These are phyloP conservation scores for Mycetomoellerius zeteki DNA, from an alignment of 1,140 invertebrate species.

Conservation along the genomic window DNA sequence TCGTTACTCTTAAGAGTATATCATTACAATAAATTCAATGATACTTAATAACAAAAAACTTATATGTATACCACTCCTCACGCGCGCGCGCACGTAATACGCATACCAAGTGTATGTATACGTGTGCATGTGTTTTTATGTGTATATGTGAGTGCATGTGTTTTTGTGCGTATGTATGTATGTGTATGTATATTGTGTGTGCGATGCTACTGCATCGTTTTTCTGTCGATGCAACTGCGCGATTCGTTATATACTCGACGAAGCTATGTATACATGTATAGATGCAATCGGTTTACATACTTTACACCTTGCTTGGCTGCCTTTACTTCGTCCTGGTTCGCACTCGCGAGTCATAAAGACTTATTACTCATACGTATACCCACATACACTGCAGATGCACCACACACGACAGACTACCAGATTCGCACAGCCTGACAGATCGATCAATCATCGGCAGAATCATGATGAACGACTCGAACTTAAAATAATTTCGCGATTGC, in stretches of 20 bases:
- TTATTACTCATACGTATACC: slow-evolving; percentile 51
- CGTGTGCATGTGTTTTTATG: neutral
- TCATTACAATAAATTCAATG: slow-evolving; percentile 84
- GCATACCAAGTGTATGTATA: slow-evolving; percentile 81
- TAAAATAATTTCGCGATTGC: slow-evolving; percentile 68
- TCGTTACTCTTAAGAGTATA: slow-evolving; percentile 84
- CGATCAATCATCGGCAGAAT: slow-evolving; percentile 76
- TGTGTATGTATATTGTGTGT: neutral
- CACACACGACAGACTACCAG: slow-evolving; percentile 83
- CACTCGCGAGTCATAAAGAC: slow-evolving; percentile 40
- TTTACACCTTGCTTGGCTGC: slow-evolving; percentile 51
- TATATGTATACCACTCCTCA: slow-evolving; percentile 65
- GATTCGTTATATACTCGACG: slow-evolving; percentile 47
- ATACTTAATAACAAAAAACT: slow-evolving; percentile 82
- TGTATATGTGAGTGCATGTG: neutral
- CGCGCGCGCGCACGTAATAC: slow-evolving; percentile 55
- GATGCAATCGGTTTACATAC: slow-evolving; percentile 43
- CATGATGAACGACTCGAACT: slow-evolving; percentile 72
- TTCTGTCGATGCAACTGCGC: slow-evolving; percentile 52
- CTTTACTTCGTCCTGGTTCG: slow-evolving; percentile 24
- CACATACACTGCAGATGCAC: slow-evolving; percentile 35
- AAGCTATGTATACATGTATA: slow-evolving; percentile 56
- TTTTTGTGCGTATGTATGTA: neutral
- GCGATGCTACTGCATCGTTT: slow-evolving; percentile 57
- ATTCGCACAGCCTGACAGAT: slow-evolving; percentile 86